A percentile compares a stretch with the other conserved stretches of the same genome.
These are phyloP conservation scores for Drosophila pegasa DNA, from an alignment of 2,888 invertebrate species.

Conservation along the genomic window DNA sequence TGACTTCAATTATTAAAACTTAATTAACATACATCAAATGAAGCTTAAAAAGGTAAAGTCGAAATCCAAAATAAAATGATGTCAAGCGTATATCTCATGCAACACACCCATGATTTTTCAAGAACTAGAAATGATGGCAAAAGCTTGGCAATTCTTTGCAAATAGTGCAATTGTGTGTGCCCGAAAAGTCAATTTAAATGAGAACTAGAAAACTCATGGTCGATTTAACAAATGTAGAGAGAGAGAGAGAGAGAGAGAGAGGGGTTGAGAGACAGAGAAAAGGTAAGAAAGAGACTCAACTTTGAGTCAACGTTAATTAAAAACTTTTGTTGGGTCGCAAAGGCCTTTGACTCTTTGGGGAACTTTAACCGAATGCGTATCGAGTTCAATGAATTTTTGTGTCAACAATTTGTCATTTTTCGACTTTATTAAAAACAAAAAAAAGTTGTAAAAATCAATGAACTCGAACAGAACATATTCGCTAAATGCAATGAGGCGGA, in stretches of 20 bases:
- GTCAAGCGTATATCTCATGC: not conserved
- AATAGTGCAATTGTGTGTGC: not conserved
- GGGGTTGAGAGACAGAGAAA: constrained; percentile 6
- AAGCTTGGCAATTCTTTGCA: not conserved
- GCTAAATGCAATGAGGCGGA: constrained; percentile 48
- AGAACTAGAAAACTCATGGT: constrained; percentile 54
- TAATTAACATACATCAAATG: not conserved
- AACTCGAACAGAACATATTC: constrained; percentile 32
- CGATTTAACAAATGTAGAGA: constrained; percentile 57
- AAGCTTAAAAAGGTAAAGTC: not conserved
- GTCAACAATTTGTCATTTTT: constrained; percentile 60
- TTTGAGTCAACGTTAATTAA: constrained; percentile 27
- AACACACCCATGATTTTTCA: not conserved
- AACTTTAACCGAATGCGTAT: constrained; percentile 32
- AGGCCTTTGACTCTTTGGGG: constrained; percentile 58
- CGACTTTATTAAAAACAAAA: constrained; percentile 20
- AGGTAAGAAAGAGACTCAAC: constrained; percentile 14
- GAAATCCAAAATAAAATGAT: not conserved
- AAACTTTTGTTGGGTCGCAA: constrained; percentile 21
- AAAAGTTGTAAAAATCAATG: constrained; percentile 44
- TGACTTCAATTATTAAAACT: not conserved
- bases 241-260: constrained; percentile 14
- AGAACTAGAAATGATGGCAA: not conserved
- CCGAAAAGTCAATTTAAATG: not conserved
- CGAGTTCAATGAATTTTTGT: constrained; percentile 77